A percentile compares a stretch with the other conserved stretches of the same genome.
These are phyloP conservation scores for Schizothorax lantsangensis DNA, from an alignment of 2,797 vertebrate species.

Conservation along the genomic window DNA sequence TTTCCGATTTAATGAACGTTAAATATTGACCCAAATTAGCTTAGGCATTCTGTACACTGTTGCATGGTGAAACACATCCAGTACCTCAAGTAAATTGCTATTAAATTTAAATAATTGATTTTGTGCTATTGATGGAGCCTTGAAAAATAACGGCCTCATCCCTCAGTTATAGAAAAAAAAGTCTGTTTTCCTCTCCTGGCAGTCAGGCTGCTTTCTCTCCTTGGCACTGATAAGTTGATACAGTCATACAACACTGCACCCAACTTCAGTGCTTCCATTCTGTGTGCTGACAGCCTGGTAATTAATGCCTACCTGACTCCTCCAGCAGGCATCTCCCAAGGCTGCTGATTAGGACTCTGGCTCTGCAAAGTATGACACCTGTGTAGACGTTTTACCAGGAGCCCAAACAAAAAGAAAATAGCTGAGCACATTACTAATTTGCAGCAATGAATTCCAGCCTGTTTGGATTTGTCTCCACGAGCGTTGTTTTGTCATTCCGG, in stretches of 20 bases:
- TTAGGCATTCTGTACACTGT: neutral
- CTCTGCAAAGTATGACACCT: slow-evolving; percentile 72
- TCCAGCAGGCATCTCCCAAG: slow-evolving; percentile 67
- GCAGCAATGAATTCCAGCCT: slow-evolving; percentile 19
- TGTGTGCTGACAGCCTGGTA: slow-evolving; percentile 64
- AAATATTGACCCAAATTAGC: slow-evolving; percentile 15
- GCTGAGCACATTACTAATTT: slow-evolving; percentile 53
- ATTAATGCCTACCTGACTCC: slow-evolving; percentile 68
- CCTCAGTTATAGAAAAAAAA: slow-evolving; percentile 45
- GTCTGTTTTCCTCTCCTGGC: slow-evolving; percentile 62
- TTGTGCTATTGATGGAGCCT: slow-evolving; percentile 34
- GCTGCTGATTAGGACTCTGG: slow-evolving; percentile 71
- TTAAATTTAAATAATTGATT: slow-evolving; percentile 48
- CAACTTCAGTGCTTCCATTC: slow-evolving; percentile 15
- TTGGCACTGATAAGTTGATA: slow-evolving; percentile 55
- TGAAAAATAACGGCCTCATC: slow-evolving; percentile 16
- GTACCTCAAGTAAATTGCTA: slow-evolving; percentile 6
- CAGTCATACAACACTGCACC: slow-evolving; percentile 50
- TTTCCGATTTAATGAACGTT: slow-evolving; percentile 12
- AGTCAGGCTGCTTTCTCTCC: slow-evolving; percentile 56
- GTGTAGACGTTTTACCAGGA: slow-evolving; percentile 69
- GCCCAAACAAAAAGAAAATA: slow-evolving; percentile 71
- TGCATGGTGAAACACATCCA: slow-evolving; percentile 7
- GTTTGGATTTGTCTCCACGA: slow-evolving; percentile 32
- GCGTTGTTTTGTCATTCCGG: slow-evolving; percentile 70